Evolutionary conservation across 2,113 vertebrate species (phyloP).

Genomic region (Gymnogyps californianus): DNA sequence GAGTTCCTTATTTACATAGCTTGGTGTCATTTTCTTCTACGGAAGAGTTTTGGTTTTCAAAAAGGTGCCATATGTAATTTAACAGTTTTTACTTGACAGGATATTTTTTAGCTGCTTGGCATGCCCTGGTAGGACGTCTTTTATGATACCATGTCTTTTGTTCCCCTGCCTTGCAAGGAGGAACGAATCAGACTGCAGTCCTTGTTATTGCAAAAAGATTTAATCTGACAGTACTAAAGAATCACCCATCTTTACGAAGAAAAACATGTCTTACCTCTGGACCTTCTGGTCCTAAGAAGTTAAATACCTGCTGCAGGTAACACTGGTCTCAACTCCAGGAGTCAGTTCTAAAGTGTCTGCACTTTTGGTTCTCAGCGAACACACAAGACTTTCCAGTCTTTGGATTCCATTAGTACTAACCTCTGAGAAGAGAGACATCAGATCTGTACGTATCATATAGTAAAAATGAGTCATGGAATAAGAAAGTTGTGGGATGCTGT

Average conservation of each 20-base stretch:
- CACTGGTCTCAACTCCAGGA: not conserved
- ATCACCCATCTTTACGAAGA: not conserved
- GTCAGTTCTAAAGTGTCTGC: not conserved
- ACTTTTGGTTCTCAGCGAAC: not conserved
- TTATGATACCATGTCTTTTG: not conserved
- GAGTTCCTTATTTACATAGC: not conserved
- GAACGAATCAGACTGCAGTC: not conserved
- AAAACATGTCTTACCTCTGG: not conserved
- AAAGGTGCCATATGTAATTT: not conserved
- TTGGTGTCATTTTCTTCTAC: not conserved
- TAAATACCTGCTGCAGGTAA: not conserved
- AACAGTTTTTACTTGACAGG: not conserved
- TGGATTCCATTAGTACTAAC: not conserved
- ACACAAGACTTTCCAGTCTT: not conserved
- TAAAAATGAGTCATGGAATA: not conserved
- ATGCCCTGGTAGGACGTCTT: not conserved
- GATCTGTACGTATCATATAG: not conserved
- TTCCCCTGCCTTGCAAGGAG: not conserved
- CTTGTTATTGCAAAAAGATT: not conserved
- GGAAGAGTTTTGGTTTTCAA: not conserved
- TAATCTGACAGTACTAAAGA: not conserved
- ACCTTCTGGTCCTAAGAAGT: not conserved
- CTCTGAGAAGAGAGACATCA: not conserved
- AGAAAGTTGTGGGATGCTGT: not conserved
- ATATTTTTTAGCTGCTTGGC: not conserved